These are phyloP conservation scores for Drosophila serrata DNA, from an alignment of 1,140 invertebrate genomes.

Conservation along the genomic window DNA sequence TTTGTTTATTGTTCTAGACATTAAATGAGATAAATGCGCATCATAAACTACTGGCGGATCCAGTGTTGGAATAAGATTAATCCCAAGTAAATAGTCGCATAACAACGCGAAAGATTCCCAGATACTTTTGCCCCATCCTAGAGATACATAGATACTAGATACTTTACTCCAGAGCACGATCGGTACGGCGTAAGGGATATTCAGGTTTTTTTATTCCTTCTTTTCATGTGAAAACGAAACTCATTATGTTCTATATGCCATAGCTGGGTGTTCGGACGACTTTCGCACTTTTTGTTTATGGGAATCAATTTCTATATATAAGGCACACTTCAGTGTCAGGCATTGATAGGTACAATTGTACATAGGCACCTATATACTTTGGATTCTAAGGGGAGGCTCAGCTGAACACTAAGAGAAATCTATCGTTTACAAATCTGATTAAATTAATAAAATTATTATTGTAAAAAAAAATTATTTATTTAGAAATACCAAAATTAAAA, in stretches of 20 bases:
- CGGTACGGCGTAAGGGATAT: neutral
- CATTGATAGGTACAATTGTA: conserved; percentile 2
- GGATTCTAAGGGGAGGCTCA: no score
- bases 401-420: conserved; percentile 5
- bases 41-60: conserved; percentile 37
- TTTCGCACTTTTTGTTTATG: conserved; percentile 24
- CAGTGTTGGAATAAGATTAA: conserved; percentile 22
- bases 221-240: conserved; percentile 8
- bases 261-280: conserved; percentile 9
- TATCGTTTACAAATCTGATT: neutral
- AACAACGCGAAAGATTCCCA: conserved; percentile 4
- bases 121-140: neutral
- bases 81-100: conserved; percentile 39
- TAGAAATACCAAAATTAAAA: neutral
- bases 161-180: neutral
- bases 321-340: conserved; percentile 21
- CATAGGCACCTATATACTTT: neutral
- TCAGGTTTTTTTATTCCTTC: neutral
- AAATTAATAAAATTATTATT: neutral
- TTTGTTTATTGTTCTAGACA: conserved; percentile 57
- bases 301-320: conserved; percentile 26
- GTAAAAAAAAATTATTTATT: neutral
- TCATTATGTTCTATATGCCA: conserved; percentile 14
- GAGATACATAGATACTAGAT: neutral
- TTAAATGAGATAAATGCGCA: conserved; percentile 48